Percentiles rank a stretch among this genome's conserved stretches.
Evolutionary conservation across 2,797 vertebrate genomes (phyloP).

Genomic region (Florisuga fusca): DNA sequence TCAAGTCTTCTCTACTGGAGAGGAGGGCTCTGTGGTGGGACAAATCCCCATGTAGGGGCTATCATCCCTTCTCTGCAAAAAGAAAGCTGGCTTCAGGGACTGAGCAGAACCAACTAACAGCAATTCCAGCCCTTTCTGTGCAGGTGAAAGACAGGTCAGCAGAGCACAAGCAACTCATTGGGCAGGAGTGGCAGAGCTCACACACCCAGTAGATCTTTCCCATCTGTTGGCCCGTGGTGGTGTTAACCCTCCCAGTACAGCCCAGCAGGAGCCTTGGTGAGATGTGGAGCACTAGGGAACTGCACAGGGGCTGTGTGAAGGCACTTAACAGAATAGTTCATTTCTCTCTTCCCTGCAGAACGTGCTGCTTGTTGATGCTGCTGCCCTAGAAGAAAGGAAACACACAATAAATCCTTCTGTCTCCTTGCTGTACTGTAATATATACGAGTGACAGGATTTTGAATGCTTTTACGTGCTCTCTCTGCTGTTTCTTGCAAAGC

Average conservation of each 20-base stretch:
- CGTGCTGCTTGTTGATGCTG: rapidly evolving
- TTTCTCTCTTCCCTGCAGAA: background rate
- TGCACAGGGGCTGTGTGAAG: background rate
- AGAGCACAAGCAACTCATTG: background rate
- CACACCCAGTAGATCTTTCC: rapidly evolving
- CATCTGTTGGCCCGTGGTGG: rapidly evolving
- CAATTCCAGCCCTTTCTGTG: background rate
- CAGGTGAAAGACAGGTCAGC: background rate
- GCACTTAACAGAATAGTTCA: background rate
- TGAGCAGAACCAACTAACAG: background rate
- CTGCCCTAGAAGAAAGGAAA: background rate
- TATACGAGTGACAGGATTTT: background rate
- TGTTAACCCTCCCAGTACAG: background rate
- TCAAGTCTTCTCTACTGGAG: background rate
- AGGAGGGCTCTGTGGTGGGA: background rate
- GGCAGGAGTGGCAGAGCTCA: background rate
- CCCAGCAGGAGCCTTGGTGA: rapidly evolving
- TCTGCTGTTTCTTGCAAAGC: background rate
- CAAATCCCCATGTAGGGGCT: background rate
- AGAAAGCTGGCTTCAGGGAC: background rate
- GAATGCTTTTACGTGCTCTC: background rate
- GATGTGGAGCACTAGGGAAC: rapidly evolving
- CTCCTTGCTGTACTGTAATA: background rate
- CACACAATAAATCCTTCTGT: background rate
- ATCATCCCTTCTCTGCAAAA: background rate